Evolutionary conservation across 2,797 vertebrate species (phyloP), one percentile per base, ranked within the genome.

Genomic region (Fratercula arctica): DNA sequence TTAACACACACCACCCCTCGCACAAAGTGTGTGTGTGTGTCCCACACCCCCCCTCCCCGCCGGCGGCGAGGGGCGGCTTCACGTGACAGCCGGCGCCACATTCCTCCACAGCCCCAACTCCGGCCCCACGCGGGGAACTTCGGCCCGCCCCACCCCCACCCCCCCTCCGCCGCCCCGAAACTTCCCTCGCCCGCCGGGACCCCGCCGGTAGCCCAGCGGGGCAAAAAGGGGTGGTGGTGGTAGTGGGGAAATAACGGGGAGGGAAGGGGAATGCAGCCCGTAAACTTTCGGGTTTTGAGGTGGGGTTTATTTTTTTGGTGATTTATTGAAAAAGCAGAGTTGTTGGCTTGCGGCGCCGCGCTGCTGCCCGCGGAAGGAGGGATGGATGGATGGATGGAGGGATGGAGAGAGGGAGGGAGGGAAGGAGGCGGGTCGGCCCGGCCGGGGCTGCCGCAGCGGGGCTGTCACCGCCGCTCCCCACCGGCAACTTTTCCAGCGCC

Each of bases 21-120:
- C 43, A 43, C 43, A 43, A 43, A 43, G 43, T 43, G 39, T 41
- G 43, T 41, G 41, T 43, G 43, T 43, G 43, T 43, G 7, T 8
- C 43, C 16, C 90, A 15, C 70, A 73, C 51, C n/a, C 86, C 91
- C 60, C 83, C 70, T 45, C 43, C 43, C 43, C 43, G 43, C 43
- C 69, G 61, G 80, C 82, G 73, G 91, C 73, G 41, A 75, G 93
- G 91, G 93, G 95, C 67, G 90, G 73, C 69, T 97, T 98, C 99
- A 99, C 98, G 98, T 99, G 98, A 98, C 96, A 96, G 85, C 82
- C 83, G 97, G 98, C 97, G 97, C 98, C 85, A 96, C 98, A 99
- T 99, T 99, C 98, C 98, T 98, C 64, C 98, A 99, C 98, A 98
- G 98, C 97, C 98, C 96, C 97, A 97, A 97, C 98, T 96, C 97